A percentile compares a stretch with the other conserved stretches of the same genome.
phyloP scores from a whole-genome alignment of 2,888 invertebrate species.

The Apodemia zela region DNA sequence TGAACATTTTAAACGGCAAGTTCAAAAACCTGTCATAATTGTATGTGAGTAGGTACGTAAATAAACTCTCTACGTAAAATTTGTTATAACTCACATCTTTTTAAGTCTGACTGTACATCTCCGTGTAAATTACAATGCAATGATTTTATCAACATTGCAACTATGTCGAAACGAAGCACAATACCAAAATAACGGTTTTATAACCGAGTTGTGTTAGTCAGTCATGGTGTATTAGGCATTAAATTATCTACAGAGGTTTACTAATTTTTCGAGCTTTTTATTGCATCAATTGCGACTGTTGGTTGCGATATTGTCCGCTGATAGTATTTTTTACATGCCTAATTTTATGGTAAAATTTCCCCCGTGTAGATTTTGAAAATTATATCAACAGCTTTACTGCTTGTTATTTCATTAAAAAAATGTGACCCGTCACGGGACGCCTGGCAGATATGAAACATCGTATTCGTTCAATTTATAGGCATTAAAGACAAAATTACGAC shows the following conservation, averaged over 20 bases:
- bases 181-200: conserved; percentile 15
- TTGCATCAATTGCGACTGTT: not conserved
- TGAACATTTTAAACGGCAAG: too few species aligned
- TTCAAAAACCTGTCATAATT: too few species aligned
- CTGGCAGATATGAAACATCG: too few species aligned
- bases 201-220: conserved; percentile 12
- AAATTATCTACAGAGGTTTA: conserved; percentile 18
- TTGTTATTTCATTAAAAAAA: too few species aligned
- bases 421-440: too few species aligned
- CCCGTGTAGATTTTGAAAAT: too few species aligned
- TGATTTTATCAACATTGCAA: conserved; percentile 31
- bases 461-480: too few species aligned
- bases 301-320: not conserved
- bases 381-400: too few species aligned
- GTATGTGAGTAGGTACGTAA: too few species aligned
- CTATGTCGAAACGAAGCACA: conserved; percentile 26
- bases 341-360: not conserved
- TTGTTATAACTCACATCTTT: not conserved
- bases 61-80: too few species aligned
- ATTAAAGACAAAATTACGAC: too few species aligned
- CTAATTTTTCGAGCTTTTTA: conserved; percentile 1
- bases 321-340: not conserved
- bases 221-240: conserved; percentile 15
- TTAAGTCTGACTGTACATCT: conserved; percentile 5
- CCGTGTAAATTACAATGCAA: conserved; percentile 28